Evolutionary conservation across 2,113 vertebrate species (phyloP), one percentile per base, ranked within the genome.

Genomic region (Dasyornis broadbenti): DNA sequence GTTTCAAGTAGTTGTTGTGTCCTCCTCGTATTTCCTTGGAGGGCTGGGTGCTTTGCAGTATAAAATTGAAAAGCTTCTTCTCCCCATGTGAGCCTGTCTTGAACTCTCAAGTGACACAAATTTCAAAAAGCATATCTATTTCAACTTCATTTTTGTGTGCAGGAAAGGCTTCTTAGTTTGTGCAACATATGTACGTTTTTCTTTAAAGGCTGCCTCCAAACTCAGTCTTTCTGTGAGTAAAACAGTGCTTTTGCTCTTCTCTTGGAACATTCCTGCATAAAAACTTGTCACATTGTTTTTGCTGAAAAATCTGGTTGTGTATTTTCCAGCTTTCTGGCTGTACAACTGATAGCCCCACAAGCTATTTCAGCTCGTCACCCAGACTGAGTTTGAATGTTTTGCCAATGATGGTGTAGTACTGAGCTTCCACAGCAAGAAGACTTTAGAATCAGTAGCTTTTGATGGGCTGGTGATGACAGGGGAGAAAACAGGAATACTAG

Each of bases 1-100:
- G 54, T 94, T 88, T 92, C 92, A 88, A 80, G 95, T 92, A 92
- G 60, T 78, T 83, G 30, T 60, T 70, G 17, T 45, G 59, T 80
- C 77, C 42, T 84, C 42, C 20, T 64, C 40, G 4, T 81, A 88
- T 94, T 93, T 90, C 93, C 90, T 87, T 89, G 70, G 88, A 86
- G 90, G 54, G 35, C 27, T 80, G 70, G 70, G 39, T 88, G 64
- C 27, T 86, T 86, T 71, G 35, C 79, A 78, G 44, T 59, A 73
- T 71, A 64, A 90, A 88, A 94, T 77, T 63, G 66, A 94, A 94
- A 88, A 90, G 15, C 71, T 93, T 10, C 37, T 88, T 82, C 27
- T 33, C 35, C 24, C 31, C 2, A 7, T 17, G 33, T 56, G 17
- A 63, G 15, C 9, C 39, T 80, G 37, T 47, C 64, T 83, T 93